Base-by-base conservation (phyloP, 2,888 invertebrate genomes). In the Stenoptilia bipunctidactyla region DNA sequence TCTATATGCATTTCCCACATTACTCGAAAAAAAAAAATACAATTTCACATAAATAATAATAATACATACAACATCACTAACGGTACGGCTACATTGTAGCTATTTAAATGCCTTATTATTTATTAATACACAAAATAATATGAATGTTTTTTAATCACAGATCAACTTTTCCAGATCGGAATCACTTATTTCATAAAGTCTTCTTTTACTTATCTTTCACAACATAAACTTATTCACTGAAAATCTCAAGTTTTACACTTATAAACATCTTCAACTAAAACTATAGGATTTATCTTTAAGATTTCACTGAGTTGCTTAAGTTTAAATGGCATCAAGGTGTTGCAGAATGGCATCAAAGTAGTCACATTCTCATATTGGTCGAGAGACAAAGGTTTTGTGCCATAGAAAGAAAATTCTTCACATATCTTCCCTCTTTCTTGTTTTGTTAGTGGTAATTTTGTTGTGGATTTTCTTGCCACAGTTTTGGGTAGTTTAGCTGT, bases 391-490 rank as follows among this genome's bases (percentile, higher is more conserved):
- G 85, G 75, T 40, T 58, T 64, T 1, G 61, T 57, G 0, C 86
- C 86, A 40, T 88, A 89, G 49, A 69, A 85, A 0, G 87, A 86
- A 47, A 63, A 83, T 27, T 68, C 72, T 0, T 51, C 49, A 0
- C 47, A 44, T 1, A 20, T 47, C 1, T 44, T 50, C 1, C 49
- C 50, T 1, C 42, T 36, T 4, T 49, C 46, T 13, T 25, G 13
- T 1, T 43, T 38, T 14, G 39, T 40, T 13, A 46, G 44, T 0
- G 79, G 76, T 13, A 73, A 47, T 50, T 70, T 77, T 10, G 85
- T 82, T 0, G 87, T 87, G 0, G 87, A 87, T 51, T 88, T 88
- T 33, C 54, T 72, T 1, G 82, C 79, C 0, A 75, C 56, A 1
- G 55, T 5, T 10, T 50, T 51, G 0, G 76, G 72, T 12, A 74